A percentile compares a stretch with the other conserved stretches of the same genome.
Evolutionary conservation across 2,113 vertebrate species (phyloP).

Genomic region (Ictalurus punctatus): DNA sequence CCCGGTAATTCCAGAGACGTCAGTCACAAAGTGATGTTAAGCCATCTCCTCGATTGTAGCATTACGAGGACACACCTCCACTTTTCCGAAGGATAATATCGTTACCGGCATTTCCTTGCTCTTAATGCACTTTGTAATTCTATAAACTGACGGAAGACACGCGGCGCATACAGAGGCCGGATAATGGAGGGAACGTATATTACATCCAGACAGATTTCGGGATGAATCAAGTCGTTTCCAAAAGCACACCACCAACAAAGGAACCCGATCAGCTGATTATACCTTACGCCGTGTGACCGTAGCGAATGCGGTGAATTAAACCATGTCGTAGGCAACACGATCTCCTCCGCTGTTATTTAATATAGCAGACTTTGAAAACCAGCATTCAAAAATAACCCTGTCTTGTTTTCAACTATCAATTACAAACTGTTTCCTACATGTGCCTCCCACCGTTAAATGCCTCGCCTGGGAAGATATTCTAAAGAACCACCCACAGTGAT

Average conservation of each 20-base stretch:
- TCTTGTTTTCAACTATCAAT: slow-evolving; percentile 27
- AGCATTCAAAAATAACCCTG: slow-evolving; percentile 3
- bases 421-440: slow-evolving; percentile 12
- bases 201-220: neutral
- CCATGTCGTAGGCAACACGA: neutral
- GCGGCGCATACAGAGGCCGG: neutral
- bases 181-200: neutral
- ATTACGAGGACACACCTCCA: slow-evolving; percentile 5
- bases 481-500: slow-evolving; percentile 17
- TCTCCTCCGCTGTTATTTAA: neutral
- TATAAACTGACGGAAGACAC: neutral
- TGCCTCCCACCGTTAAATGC: slow-evolving; percentile 6
- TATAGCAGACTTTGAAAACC: neutral
- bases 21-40: slow-evolving; percentile 30
- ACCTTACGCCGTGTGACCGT: neutral
- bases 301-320: neutral
- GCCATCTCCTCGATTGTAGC: neutral
- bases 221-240: neutral
- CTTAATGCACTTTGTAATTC: slow-evolving; percentile 30
- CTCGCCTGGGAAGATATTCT: neutral
- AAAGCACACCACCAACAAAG: neutral
- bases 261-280: neutral
- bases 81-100: slow-evolving; percentile 19
- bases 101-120: neutral
- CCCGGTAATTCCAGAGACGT: slow-evolving; percentile 40